Conservation (phyloP, 2,797 vertebrate genomes). For the Peromyscus eremicus region DNA sequence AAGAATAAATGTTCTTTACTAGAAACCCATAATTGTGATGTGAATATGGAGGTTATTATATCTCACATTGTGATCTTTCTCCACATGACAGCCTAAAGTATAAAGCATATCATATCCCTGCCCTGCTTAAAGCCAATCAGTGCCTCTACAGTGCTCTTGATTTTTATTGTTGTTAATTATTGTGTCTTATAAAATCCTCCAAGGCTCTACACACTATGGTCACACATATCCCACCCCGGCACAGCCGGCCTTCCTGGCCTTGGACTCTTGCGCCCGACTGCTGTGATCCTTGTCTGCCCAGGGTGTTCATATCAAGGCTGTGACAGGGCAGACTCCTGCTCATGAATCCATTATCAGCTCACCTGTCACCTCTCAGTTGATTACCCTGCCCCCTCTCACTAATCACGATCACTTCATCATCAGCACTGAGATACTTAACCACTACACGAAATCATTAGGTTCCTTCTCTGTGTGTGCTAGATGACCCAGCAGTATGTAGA, state of each 20-base stretch:
- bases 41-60: not conserved
- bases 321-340: not conserved
- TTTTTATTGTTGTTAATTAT: not conserved
- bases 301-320: not conserved
- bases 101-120: not conserved
- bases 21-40: not conserved
- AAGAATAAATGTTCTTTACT: not conserved
- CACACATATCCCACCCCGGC: not conserved
- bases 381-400: not conserved
- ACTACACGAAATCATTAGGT: not conserved
- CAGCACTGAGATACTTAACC: not conserved
- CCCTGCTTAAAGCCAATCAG: not conserved
- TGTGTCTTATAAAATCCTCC: not conserved
- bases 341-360: not conserved
- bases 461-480: not conserved
- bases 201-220: not conserved
- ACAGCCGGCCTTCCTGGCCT: not conserved
- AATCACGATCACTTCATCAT: not conserved
- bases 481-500: not conserved
- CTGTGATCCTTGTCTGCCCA: not conserved
- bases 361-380: not conserved
- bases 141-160: not conserved
- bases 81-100: not conserved
- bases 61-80: not conserved
- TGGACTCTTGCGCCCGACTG: rapidly evolving